These are phyloP conservation scores for Pygoscelis adeliae DNA, from an alignment of 2,113 vertebrate species.

Conservation along the genomic window DNA sequence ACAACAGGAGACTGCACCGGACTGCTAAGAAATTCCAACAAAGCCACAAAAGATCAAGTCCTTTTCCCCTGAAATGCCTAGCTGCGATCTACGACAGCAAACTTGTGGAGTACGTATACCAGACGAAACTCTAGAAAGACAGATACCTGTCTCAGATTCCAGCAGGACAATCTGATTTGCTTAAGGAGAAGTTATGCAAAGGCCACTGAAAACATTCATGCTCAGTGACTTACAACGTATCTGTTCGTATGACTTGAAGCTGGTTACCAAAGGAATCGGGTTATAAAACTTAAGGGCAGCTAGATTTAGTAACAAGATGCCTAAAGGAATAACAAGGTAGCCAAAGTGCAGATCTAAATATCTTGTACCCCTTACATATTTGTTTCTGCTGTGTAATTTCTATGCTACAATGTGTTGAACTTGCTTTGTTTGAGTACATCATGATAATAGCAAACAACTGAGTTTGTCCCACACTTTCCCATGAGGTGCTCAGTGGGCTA, in stretches of 20 bases:
- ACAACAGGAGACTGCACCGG: background rate
- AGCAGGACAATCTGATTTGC: background rate
- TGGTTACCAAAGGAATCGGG: background rate
- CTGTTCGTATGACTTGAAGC: background rate
- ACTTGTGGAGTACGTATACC: background rate
- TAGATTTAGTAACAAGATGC: background rate
- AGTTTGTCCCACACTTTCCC: background rate
- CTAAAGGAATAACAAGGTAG: background rate
- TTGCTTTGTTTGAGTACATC: background rate
- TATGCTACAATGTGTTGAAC: background rate
- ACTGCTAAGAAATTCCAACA: background rate
- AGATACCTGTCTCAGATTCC: background rate
- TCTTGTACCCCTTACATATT: background rate
- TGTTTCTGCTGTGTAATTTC: background rate
- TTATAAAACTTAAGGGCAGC: background rate
- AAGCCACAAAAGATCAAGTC: background rate
- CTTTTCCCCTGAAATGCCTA: background rate
- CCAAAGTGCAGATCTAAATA: background rate
- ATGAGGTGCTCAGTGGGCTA: background rate
- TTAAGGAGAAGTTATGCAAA: background rate
- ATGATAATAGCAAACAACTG: background rate
- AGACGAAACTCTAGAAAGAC: background rate
- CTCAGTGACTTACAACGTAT: fast-evolving
- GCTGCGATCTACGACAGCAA: background rate
- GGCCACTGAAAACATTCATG: background rate